Conservation (phyloP, 2,888 invertebrate species). For the Acronicta aceris region DNA sequence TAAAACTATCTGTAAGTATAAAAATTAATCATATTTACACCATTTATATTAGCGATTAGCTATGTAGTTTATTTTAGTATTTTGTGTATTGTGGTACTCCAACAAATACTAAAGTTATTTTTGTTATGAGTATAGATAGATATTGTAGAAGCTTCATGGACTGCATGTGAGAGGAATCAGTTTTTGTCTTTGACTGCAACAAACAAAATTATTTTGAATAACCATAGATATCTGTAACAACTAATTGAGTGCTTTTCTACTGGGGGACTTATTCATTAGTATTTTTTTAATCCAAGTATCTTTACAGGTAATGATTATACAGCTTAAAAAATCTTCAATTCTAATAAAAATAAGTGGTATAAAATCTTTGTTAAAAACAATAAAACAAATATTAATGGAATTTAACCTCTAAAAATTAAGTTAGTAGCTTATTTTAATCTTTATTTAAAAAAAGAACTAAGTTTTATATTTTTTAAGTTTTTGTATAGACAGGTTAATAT, state of each 20-base stretch:
- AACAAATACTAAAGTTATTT: slow-evolving; percentile 53
- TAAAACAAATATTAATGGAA: too few species aligned
- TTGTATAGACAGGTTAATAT: too few species aligned
- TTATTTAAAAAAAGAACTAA: too few species aligned
- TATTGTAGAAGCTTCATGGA: slow-evolving; percentile 47
- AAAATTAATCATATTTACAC: slow-evolving; percentile 83
- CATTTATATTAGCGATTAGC: slow-evolving; percentile 81
- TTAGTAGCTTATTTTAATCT: too few species aligned
- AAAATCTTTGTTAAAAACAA: too few species aligned
- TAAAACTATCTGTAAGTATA: slow-evolving; percentile 79
- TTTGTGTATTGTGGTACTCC: slow-evolving; percentile 60
- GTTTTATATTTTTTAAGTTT: too few species aligned
- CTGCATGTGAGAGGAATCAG: slow-evolving; percentile 16
- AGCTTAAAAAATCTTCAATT: background rate
- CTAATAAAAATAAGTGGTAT: background rate
- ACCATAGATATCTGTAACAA: background rate
- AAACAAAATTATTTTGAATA: background rate
- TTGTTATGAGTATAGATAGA: slow-evolving; percentile 52
- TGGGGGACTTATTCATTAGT: background rate
- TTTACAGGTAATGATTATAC: background rate
- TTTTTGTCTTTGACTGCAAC: slow-evolving; percentile 10
- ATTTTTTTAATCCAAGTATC: background rate
- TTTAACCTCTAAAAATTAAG: too few species aligned
- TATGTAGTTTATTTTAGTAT: slow-evolving; percentile 80
- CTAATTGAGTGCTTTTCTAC: background rate